These are phyloP conservation scores for Leptopilina boulardi DNA, from an alignment of 1,140 invertebrate genomes.

Conservation along the genomic window DNA sequence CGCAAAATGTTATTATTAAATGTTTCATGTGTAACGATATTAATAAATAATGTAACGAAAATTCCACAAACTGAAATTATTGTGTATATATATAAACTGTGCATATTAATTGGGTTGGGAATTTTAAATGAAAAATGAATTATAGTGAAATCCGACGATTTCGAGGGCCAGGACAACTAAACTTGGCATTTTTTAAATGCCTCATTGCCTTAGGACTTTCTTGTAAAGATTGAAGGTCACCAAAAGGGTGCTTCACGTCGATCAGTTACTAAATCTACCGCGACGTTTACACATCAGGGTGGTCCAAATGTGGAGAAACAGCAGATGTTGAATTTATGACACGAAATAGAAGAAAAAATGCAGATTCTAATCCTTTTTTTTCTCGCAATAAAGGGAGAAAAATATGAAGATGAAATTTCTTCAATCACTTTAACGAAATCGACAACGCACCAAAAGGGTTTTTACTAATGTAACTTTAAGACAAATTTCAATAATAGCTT, in stretches of 20 bases:
- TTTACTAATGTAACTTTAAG: too few relatives aligned
- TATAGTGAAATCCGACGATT: background rate
- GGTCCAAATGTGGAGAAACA: constrained; percentile 25
- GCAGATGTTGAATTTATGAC: constrained; percentile 26
- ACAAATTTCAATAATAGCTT: too few relatives aligned
- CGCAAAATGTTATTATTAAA: too few relatives aligned
- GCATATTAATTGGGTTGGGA: background rate
- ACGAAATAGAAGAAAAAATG: constrained; percentile 17
- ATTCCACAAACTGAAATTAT: background rate
- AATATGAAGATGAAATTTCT: background rate
- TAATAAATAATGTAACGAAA: too few relatives aligned
- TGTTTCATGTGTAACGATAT: too few relatives aligned
- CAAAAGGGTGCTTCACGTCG: constrained; percentile 7
- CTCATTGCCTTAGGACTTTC: constrained; percentile 13
- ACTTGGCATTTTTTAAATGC: constrained; percentile 13
- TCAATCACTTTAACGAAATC: too few relatives aligned
- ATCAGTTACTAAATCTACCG: constrained; percentile 30
- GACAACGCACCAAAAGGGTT: too few relatives aligned
- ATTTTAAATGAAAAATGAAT: background rate
- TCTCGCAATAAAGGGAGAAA: background rate
- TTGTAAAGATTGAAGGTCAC: background rate
- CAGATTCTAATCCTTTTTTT: constrained; percentile 17
- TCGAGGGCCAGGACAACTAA: background rate
- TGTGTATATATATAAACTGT: too few relatives aligned
- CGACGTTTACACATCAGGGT: constrained; percentile 15